Percentiles rank a stretch among this genome's conserved stretches.
phyloP scores from a whole-genome alignment of 2,113 vertebrate species.

The Semnopithecus entellus region DNA sequence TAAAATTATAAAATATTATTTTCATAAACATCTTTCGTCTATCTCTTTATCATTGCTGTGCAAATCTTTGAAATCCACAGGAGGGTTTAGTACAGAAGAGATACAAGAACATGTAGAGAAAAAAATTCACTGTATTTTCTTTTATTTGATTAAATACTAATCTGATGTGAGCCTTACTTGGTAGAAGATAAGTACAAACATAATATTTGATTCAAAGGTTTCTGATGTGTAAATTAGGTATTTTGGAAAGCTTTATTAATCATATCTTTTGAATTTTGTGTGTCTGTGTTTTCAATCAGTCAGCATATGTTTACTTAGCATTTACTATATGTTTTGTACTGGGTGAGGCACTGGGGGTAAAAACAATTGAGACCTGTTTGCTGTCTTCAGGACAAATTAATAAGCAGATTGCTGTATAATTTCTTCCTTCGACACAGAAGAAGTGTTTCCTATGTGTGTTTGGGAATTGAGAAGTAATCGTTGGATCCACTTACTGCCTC shows the following conservation, averaged over 20 bases:
- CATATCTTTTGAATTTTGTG: not conserved
- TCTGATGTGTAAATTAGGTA: not conserved
- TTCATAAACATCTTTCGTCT: not conserved
- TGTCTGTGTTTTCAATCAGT: not conserved
- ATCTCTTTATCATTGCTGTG: not conserved
- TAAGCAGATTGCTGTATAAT: not conserved
- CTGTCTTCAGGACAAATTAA: not conserved
- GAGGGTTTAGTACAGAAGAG: not conserved
- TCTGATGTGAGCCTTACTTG: not conserved
- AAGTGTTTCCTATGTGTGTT: not conserved
- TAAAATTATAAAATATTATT: not conserved
- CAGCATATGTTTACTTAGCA: not conserved
- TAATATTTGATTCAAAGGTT: not conserved
- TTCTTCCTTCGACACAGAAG: not conserved
- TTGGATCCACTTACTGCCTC: not conserved
- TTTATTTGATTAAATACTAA: constrained; percentile 18
- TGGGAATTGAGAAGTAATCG: not conserved
- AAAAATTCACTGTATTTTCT: not conserved
- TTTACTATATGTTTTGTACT: not conserved
- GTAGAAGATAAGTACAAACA: not conserved
- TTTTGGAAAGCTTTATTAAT: not conserved
- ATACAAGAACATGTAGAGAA: not conserved
- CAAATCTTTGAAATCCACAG: not conserved
- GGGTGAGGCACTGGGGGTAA: not conserved
- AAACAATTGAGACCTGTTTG: not conserved